phyloP scores from a whole-genome alignment of 2,888 invertebrate species.

The Ischnus inquisitorius region DNA sequence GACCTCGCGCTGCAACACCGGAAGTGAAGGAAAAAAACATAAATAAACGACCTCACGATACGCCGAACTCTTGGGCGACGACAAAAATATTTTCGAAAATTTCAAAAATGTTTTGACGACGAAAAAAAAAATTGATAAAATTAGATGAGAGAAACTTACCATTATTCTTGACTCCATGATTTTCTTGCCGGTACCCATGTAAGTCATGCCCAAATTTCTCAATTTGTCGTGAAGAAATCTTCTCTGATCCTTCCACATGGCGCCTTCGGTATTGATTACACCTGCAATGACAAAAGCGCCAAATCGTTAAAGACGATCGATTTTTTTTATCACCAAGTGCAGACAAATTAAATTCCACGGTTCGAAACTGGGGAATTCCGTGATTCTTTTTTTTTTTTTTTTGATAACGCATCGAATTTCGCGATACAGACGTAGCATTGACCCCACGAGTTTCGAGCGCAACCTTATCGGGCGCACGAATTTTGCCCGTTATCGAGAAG shows the following conservation, averaged over 20 bases:
- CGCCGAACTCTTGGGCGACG: too few species aligned
- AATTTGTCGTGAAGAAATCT: slow-evolving; percentile 95
- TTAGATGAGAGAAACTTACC: slow-evolving; percentile 86
- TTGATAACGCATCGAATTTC: not conserved
- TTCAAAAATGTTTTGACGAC: not conserved
- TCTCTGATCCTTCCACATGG: slow-evolving; percentile 96
- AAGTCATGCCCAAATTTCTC: slow-evolving; percentile 95
- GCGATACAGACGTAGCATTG: slow-evolving; percentile 20
- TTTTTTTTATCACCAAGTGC: not conserved
- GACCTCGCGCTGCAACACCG: slow-evolving; percentile 88
- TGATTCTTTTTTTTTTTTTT: not conserved
- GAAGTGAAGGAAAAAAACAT: slow-evolving; percentile 39
- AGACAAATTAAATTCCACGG: not conserved
- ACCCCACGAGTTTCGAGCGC: slow-evolving; percentile 3
- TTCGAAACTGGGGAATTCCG: not conserved
- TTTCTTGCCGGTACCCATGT: slow-evolving; percentile 92
- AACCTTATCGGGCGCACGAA: not conserved
- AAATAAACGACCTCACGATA: not conserved
- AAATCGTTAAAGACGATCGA: not conserved
- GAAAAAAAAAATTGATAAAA: slow-evolving; percentile 13
- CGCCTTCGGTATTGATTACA: slow-evolving; percentile 95
- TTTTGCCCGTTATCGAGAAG: not conserved
- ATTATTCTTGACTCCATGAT: slow-evolving; percentile 94
- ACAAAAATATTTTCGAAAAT: too few species aligned
- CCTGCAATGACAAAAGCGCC: slow-evolving; percentile 87